Evolutionary conservation across 2,888 invertebrate genomes (phyloP), one percentile per base, ranked within the genome.

Genomic region (Trissonchulus latispiculum): DNA sequence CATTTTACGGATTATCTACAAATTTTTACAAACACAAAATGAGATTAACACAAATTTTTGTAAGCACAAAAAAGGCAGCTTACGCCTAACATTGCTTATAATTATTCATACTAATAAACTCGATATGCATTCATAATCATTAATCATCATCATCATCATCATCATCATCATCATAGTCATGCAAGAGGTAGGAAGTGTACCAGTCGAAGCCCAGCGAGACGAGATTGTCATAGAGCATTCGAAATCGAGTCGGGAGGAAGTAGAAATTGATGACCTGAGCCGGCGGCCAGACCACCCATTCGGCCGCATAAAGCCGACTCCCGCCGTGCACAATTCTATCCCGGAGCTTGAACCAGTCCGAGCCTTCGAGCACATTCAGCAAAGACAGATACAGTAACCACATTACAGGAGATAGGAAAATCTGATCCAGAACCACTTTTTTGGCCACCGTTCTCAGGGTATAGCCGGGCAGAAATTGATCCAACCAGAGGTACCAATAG

Each of bases 241-340:
- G 87, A 83, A 88, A 94, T 78, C 87, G 89, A 8, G 90, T 88
- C 15, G 94, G 91, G 77, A 95, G 83, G 81, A 90, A 89, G 83
- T 90, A 92, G 84, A 95, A 95, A 84, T 95, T 95, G n/a, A 95
- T 86, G 62, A 92, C 86, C 83, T 95, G 95, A 0, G 93, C 93
- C 2, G 91, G 91, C 0, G 95, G 94, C 94, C n/a, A n/a, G n/a
- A n/a, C n/a, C n/a, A n/a, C n/a, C n/a, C n/a, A n/a, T n/a, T n/a
- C n/a, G n/a, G n/a, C n/a, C n/a, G n/a, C n/a, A n/a, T n/a, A n/a
- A n/a, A n/a, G n/a, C n/a, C n/a, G n/a, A n/a, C n/a, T n/a, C n/a
- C n/a, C n/a, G n/a, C n/a, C n/a, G n/a, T n/a, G n/a, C n/a, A n/a
- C n/a, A n/a, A n/a, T n/a, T n/a, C 95, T 95, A 35, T 95, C 88